Evolutionary conservation across 2,797 vertebrate genomes (phyloP).

Genomic region (Lindbergichthys nudifrons): DNA sequence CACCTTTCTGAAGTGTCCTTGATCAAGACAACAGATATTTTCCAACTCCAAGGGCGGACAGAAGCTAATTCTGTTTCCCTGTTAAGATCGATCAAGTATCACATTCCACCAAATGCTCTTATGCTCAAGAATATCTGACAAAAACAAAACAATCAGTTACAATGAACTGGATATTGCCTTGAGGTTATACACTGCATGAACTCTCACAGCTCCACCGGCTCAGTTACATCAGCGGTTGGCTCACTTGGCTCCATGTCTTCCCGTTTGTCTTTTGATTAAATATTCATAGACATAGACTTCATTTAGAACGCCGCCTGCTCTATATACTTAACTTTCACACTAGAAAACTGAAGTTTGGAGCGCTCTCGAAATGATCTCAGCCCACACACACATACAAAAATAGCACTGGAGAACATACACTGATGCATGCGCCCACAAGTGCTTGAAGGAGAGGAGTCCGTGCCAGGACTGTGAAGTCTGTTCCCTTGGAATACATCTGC

Average conservation of each 20-base stretch:
- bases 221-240: constrained; percentile 38
- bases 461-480: constrained; percentile 38
- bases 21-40: constrained; percentile 7
- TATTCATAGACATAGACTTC: constrained; percentile 51
- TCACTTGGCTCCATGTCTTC: constrained; percentile 39
- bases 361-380: constrained; percentile 51
- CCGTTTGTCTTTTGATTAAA: constrained; percentile 68
- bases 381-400: constrained; percentile 66
- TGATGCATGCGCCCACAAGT: constrained; percentile 50
- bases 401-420: constrained; percentile 58
- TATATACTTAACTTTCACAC: constrained; percentile 46
- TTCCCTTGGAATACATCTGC: constrained; percentile 25
- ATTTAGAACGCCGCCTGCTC: constrained; percentile 59
- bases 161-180: background rate
- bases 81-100: constrained; percentile 2
- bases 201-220: constrained; percentile 34
- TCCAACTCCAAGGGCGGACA: background rate
- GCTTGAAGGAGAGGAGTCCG: constrained; percentile 22
- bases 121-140: constrained; percentile 15
- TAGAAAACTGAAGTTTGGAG: constrained; percentile 48
- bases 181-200: constrained; percentile 4
- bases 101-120: background rate
- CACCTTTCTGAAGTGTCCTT: constrained; percentile 11
- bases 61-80: constrained; percentile 3
- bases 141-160: constrained; percentile 11